Conservation (phyloP, 2,888 invertebrate genomes). For the Catocala fraxini region DNA sequence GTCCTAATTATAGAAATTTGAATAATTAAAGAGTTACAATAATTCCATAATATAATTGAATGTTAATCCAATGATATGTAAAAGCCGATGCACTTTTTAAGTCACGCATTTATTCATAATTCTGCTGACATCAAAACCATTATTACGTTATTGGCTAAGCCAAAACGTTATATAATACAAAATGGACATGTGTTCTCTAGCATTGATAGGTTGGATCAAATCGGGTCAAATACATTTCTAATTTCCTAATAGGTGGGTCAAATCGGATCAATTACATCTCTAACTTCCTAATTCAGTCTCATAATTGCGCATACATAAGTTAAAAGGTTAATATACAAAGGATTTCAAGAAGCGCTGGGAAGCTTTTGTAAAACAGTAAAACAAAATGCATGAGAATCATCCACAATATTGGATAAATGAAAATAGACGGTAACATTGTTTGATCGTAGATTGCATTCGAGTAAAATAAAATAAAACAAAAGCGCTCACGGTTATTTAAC, state of each 20-base stretch:
- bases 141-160: conserved; percentile 34
- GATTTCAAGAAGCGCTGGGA: conserved; percentile 49
- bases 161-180: conserved; percentile 35
- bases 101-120: conserved; percentile 10
- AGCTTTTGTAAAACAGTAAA: conserved; percentile 40
- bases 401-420: no score
- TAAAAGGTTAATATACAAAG: conserved; percentile 60
- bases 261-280: conserved; percentile 62
- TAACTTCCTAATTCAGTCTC: conserved; percentile 84
- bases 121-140: no score
- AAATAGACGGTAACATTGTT: no score
- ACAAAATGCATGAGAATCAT: not conserved
- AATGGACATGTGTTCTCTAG: conserved; percentile 57
- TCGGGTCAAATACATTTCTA: conserved; percentile 66
- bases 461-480: no score
- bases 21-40: not conserved
- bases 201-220: conserved; percentile 55
- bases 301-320: conserved; percentile 82
- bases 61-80: conserved; percentile 30
- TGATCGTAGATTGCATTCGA: no score
- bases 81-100: conserved; percentile 33
- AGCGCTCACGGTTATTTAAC: no score
- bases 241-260: conserved; percentile 68
- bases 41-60: not conserved
- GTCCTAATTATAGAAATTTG: conserved; percentile 13